Base-by-base conservation (phyloP, 2,113 vertebrate genomes). In the Crotalus horridus region DNA sequence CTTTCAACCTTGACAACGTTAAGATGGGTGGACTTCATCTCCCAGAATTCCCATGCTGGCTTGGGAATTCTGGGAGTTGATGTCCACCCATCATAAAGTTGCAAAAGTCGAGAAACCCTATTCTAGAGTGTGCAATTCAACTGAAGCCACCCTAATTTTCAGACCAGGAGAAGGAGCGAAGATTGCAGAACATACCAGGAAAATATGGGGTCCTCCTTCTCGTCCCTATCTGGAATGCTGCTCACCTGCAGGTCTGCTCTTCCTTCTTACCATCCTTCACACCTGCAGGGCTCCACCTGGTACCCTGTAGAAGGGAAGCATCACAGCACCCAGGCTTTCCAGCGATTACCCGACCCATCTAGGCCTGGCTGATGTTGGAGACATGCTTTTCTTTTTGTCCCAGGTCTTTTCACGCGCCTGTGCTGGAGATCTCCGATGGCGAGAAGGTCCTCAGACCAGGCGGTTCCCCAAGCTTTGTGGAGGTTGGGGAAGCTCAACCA, bases 401-500 rank as follows among this genome's bases (percentile, higher is more conserved):
- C 97, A 98, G 98, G 98, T 85, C 53, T 98, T 58, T 97, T 98
- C 85, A 96, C 95, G 89, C 97, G 97, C 94, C 91, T 96, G 53
- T 86, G 59, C 58, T 92, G 91, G 74, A 51, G 91, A 3, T 12
- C 93, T 51, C 46, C 87, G 1, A 39, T 92, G 26, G 12, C 58
- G 61, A 97, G 93, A 94, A 90, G 92, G n/a, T 94, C 96, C 0
- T 97, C 97, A 10, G 93, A 55, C 12, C 97, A 96, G 87, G 97
- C 96, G 1, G 87, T 97, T 24, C 96, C 98, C 23, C 88, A 55
- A 0, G 92, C 96, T 3, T n/a, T 98, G 55, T 99, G 99, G 99
- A 98, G 98, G 56, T 97, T 99, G 53, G 99, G 99, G 8, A 98
- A 96, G 15, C 97, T 99, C 61, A 99, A 99, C 94, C 99, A 99